A percentile compares a stretch with the other conserved stretches of the same genome.
These are phyloP conservation scores for Trinectes maculatus DNA, from an alignment of 2,113 vertebrate species.

Conservation along the genomic window DNA sequence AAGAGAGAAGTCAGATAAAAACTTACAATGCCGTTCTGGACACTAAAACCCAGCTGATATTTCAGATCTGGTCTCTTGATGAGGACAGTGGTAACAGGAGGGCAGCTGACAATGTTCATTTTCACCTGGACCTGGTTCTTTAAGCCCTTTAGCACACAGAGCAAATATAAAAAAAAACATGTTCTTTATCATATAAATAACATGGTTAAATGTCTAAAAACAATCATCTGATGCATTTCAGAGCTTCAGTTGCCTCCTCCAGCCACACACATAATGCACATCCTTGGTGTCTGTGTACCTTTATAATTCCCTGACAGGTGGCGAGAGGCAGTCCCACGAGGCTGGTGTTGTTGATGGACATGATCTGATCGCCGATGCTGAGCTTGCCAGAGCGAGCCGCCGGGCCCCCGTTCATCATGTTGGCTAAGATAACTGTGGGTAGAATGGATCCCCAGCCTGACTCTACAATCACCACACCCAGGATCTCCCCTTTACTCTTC, in stretches of 20 bases:
- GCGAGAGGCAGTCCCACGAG: slow-evolving; percentile 96
- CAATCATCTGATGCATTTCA: neutral
- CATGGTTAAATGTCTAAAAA: neutral
- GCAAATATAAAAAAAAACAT: neutral
- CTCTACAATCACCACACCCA: slow-evolving; percentile 98
- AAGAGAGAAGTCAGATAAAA: slow-evolving; percentile 33
- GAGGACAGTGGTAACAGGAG: slow-evolving; percentile 97
- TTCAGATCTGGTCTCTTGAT: slow-evolving; percentile 98
- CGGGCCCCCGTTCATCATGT: slow-evolving; percentile 98
- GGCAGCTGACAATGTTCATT: slow-evolving; percentile 98
- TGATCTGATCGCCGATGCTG: slow-evolving; percentile 99
- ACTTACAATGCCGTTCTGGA: slow-evolving; percentile 98
- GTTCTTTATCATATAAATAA: neutral
- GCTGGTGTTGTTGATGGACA: slow-evolving; percentile 99
- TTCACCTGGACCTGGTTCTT: slow-evolving; percentile 98
- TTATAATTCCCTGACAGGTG: slow-evolving; percentile 94
- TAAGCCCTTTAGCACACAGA: slow-evolving; percentile 84
- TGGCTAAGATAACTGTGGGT: slow-evolving; percentile 97
- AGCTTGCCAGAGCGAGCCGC: slow-evolving; percentile 97
- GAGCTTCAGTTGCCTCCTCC: neutral
- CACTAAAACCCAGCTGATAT: slow-evolving; percentile 98
- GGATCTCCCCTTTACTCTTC: slow-evolving; percentile 97
- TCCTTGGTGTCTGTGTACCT: slow-evolving; percentile 56
- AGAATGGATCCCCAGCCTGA: slow-evolving; percentile 99
- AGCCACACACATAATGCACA: neutral